A percentile compares a stretch with the other conserved stretches of the same genome.
phyloP scores from a whole-genome alignment of 2,113 vertebrate genomes.

The Arenaria interpres region DNA sequence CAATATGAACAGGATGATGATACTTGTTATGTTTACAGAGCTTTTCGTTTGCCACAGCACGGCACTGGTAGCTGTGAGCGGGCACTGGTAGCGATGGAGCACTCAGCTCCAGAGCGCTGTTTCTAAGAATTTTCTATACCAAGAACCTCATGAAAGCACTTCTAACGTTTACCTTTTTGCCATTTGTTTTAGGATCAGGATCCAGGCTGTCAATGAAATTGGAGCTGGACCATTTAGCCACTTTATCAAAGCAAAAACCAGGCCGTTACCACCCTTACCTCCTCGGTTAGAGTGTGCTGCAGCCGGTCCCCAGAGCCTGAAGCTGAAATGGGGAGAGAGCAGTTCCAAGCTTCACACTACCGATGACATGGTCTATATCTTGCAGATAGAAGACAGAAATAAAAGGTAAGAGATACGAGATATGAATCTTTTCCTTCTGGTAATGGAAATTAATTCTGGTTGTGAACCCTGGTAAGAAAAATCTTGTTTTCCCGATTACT shows the following conservation, averaged over 20 bases:
- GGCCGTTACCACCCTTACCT: slow-evolving; percentile 89
- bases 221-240: slow-evolving; percentile 89
- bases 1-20: background rate
- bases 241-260: slow-evolving; percentile 86
- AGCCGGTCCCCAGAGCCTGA: slow-evolving; percentile 94
- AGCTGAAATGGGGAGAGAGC: slow-evolving; percentile 95
- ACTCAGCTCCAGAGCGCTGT: background rate
- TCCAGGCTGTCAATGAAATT: slow-evolving; percentile 93
- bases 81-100: background rate
- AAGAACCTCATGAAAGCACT: background rate
- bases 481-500: background rate
- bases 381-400: slow-evolving; percentile 95
- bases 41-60: background rate
- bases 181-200: slow-evolving; percentile 80
- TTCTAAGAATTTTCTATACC: background rate
- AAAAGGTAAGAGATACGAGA: slow-evolving; percentile 79
- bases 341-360: slow-evolving; percentile 76
- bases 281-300: slow-evolving; percentile 93
- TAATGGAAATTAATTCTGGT: background rate
- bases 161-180: background rate
- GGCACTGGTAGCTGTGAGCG: background rate
- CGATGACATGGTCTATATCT: slow-evolving; percentile 87
- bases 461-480: background rate
- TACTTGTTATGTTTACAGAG: background rate
- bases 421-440: background rate